These are phyloP conservation scores for Cephalophus harveyi DNA, from an alignment of 2,113 vertebrate genomes.

Conservation along the genomic window DNA sequence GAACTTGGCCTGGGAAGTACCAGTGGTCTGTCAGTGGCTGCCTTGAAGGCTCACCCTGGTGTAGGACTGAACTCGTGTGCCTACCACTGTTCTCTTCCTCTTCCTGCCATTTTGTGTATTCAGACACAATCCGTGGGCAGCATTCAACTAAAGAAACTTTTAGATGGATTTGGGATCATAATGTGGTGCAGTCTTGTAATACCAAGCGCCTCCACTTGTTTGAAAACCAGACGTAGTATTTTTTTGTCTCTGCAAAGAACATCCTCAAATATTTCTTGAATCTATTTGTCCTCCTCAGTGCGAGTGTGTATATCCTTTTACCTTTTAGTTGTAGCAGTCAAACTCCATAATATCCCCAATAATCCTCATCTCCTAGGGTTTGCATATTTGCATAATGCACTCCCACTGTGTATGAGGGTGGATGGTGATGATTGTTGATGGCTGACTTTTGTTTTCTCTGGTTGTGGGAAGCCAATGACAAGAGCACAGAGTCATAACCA, in stretches of 20 bases:
- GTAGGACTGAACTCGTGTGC: not conserved
- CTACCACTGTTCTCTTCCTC: slow-evolving; percentile 14
- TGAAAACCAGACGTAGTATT: not conserved
- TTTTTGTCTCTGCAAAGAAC: not conserved
- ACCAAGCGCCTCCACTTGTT: not conserved
- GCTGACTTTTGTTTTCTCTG: not conserved
- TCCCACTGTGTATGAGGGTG: not conserved
- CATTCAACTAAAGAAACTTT: not conserved
- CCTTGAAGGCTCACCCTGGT: slow-evolving; percentile 19
- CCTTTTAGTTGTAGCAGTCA: not conserved
- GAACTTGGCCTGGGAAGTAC: slow-evolving; percentile 52
- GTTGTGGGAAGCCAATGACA: not conserved
- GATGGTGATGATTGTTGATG: not conserved
- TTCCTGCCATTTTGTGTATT: not conserved
- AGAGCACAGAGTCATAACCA: not conserved
- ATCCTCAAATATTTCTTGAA: not conserved
- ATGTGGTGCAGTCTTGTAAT: not conserved
- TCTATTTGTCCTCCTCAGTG: not conserved
- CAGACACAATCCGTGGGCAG: not conserved
- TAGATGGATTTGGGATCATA: not conserved
- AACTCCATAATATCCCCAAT: not conserved
- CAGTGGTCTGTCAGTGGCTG: slow-evolving; percentile 45
- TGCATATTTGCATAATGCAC: not conserved
- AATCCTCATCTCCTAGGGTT: not conserved
- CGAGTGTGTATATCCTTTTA: not conserved